Conservation (phyloP, 2,113 vertebrate genomes). For the Uria lomvia region DNA sequence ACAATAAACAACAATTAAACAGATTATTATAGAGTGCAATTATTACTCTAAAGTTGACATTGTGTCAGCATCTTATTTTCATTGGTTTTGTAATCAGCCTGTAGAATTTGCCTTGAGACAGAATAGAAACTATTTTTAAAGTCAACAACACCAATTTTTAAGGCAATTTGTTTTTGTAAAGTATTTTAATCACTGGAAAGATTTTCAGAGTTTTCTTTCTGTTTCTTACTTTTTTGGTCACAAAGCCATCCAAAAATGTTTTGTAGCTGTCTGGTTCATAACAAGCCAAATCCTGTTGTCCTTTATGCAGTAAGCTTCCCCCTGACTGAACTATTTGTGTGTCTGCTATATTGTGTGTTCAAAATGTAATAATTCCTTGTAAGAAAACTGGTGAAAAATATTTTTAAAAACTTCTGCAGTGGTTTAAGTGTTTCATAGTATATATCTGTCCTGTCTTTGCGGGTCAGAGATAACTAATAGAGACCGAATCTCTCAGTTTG, state of each 20-base stretch:
- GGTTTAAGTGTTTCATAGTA: not conserved
- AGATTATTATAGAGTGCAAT: constrained; percentile 65
- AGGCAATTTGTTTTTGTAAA: not conserved
- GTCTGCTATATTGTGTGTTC: not conserved
- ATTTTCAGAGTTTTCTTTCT: not conserved
- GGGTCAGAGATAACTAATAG: not conserved
- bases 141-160: not conserved
- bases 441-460: not conserved
- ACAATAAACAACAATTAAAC: constrained; percentile 75
- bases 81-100: constrained; percentile 33
- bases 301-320: not conserved
- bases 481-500: not conserved
- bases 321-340: not conserved
- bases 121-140: constrained; percentile 32
- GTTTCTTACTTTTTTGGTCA: not conserved
- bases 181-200: not conserved
- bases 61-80: constrained; percentile 66
- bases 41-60: constrained; percentile 53
- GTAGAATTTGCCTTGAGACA: constrained; percentile 46
- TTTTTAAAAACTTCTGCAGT: not conserved
- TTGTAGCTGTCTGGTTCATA: not conserved
- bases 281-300: not conserved
- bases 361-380: not conserved
- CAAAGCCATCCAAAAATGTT: not conserved
- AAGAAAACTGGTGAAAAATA: not conserved